Evolutionary conservation across 2,888 invertebrate species (phyloP).

Genomic region (Drosophila paucipuncta): DNA sequence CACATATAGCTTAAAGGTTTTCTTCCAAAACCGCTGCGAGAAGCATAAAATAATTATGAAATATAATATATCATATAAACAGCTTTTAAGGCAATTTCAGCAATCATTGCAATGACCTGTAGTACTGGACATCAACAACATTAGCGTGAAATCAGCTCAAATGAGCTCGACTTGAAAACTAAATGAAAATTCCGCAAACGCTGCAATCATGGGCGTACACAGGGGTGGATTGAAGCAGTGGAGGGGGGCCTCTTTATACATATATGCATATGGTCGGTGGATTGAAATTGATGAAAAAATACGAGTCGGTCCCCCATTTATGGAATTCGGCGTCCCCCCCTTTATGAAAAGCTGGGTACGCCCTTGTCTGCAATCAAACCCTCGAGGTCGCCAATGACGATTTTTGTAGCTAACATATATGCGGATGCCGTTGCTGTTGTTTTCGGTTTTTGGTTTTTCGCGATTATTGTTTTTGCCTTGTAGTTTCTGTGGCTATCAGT

Average conservation of each 20-base stretch:
- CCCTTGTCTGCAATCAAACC: constrained; percentile 38
- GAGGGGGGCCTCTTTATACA: not conserved
- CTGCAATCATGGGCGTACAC: constrained; percentile 7
- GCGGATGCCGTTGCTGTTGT: constrained; percentile 4
- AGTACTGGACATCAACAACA: constrained; percentile 9
- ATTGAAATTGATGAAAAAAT: not conserved
- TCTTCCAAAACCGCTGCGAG: not conserved
- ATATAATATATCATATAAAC: constrained; percentile 10
- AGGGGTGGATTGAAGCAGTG: not conserved
- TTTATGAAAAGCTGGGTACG: not conserved
- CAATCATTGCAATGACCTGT: constrained; percentile 10
- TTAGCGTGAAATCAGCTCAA: constrained; percentile 7
- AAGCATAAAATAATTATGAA: constrained; percentile 17
- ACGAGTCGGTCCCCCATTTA: not conserved
- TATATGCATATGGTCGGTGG: too few relatives aligned
- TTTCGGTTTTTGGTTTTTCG: not conserved
- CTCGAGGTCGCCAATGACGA: constrained; percentile 18
- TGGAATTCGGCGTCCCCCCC: not conserved
- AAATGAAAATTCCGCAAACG: constrained; percentile 37
- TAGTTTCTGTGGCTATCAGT: constrained; percentile 28
- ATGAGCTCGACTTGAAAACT: constrained; percentile 4
- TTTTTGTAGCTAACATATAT: constrained; percentile 10
- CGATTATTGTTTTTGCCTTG: constrained; percentile 10
- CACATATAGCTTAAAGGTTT: not conserved
- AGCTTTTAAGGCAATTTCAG: not conserved